Percentiles rank a stretch among this genome's conserved stretches.
These are phyloP conservation scores for Coenobita brevimanus DNA, from an alignment of 1,140 invertebrate species.

Conservation along the genomic window DNA sequence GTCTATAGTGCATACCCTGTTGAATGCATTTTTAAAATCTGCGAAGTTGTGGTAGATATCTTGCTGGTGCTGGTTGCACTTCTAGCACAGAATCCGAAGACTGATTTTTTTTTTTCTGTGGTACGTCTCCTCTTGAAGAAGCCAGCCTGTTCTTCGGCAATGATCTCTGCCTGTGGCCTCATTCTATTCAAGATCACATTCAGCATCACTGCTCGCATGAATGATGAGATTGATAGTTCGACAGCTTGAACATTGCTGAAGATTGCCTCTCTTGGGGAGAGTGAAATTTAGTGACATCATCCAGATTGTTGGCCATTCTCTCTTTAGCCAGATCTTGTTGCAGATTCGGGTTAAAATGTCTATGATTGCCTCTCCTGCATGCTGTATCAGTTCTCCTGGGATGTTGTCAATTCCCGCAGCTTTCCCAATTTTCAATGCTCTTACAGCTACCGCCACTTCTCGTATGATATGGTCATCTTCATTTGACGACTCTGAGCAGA, in stretches of 20 bases:
- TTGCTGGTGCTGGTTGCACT: not conserved
- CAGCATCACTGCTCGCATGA: conserved; percentile 12
- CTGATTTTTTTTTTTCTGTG: not conserved
- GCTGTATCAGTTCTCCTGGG: not conserved
- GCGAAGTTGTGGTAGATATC: conserved; percentile 4
- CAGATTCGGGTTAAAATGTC: conserved; percentile 9
- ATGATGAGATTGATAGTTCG: conserved; percentile 16
- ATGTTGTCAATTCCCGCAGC: not conserved
- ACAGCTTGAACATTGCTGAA: conserved; percentile 1
- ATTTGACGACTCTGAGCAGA: not conserved
- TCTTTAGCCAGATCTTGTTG: not conserved
- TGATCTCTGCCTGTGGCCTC: not conserved
- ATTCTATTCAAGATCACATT: conserved; percentile 10
- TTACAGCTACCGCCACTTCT: too few species aligned
- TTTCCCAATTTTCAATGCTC: not conserved
- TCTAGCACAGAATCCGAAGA: conserved; percentile 9
- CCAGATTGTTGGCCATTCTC: conserved; percentile 4
- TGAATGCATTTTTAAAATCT: not conserved
- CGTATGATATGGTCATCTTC: too few species aligned
- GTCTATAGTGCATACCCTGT: not conserved
- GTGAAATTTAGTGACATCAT: not conserved
- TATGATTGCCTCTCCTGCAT: conserved; percentile 6
- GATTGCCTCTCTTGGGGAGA: conserved; percentile 3
- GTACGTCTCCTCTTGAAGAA: not conserved
- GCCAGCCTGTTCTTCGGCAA: conserved; percentile 8